Conservation (phyloP, 1,140 invertebrate species). For the Stegodyphus mimosarum region DNA sequence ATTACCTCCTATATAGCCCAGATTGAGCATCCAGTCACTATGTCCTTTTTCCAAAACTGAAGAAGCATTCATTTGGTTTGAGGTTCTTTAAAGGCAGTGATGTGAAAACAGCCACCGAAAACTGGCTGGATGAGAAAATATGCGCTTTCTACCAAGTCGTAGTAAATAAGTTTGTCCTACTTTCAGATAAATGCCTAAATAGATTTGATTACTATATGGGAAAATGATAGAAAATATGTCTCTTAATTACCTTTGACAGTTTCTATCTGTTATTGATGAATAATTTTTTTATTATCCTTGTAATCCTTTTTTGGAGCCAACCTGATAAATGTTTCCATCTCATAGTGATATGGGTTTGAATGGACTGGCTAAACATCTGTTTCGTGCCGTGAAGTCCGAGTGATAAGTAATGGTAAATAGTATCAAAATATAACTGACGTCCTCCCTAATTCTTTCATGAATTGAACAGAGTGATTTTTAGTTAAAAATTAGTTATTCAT, state of each 20-base stretch:
- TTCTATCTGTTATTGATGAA: not conserved
- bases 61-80: not conserved
- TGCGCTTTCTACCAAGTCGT: not conserved
- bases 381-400: no score
- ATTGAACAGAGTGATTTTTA: no score
- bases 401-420: no score
- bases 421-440: no score
- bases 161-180: not conserved
- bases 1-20: not conserved
- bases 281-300: not conserved
- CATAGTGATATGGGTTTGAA: no score
- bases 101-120: not conserved
- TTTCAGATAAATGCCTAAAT: not conserved
- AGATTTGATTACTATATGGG: not conserved
- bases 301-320: not conserved
- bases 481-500: no score
- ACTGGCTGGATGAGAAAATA: not conserved
- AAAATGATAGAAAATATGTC: not conserved
- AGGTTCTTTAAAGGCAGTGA: not conserved
- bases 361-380: no score
- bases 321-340: no score
- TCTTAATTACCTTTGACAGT: not conserved
- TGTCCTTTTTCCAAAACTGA: not conserved
- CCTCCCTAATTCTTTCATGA: no score
- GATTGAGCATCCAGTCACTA: not conserved